Evolutionary conservation across 1,140 invertebrate genomes (phyloP).

Genomic region (Hycleus cichorii): DNA sequence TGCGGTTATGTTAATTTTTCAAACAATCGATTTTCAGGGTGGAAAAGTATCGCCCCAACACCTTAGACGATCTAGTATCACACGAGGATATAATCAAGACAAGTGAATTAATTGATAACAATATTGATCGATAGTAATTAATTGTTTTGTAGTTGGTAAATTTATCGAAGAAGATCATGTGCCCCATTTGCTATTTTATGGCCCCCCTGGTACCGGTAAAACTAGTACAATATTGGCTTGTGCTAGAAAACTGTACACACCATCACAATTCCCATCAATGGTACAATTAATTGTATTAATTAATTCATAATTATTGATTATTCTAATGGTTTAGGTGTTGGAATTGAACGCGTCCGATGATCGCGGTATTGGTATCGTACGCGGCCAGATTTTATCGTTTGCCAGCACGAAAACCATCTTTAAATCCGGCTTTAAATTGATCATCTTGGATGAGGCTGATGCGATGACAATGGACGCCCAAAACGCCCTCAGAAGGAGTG

Average conservation of each 20-base stretch:
- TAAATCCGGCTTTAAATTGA: conserved; percentile 88
- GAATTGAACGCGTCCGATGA: conserved; percentile 99
- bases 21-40: conserved; percentile 62
- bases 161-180: conserved; percentile 90
- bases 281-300: conserved; percentile 12
- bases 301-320: background rate
- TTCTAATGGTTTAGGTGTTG: conserved; percentile 57
- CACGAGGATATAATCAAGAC: conserved; percentile 96
- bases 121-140: background rate
- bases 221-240: conserved; percentile 97
- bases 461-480: conserved; percentile 99
- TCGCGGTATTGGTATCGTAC: conserved; percentile 93
- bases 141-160: conserved; percentile 66
- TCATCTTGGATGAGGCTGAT: conserved; percentile 99
- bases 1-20: background rate
- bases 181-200: conserved; percentile 96
- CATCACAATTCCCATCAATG: conserved; percentile 41
- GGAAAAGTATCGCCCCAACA: conserved; percentile 93
- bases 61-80: conserved; percentile 88
- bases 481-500: conserved; percentile 93
- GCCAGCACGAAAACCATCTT: conserved; percentile 92
- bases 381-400: conserved; percentile 95
- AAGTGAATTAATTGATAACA: conserved; percentile 58
- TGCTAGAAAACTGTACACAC: conserved; percentile 86
- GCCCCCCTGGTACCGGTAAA: conserved; percentile 97